Base-by-base conservation (phyloP, 2,888 invertebrate genomes). In the Therioaphis trifolii region DNA sequence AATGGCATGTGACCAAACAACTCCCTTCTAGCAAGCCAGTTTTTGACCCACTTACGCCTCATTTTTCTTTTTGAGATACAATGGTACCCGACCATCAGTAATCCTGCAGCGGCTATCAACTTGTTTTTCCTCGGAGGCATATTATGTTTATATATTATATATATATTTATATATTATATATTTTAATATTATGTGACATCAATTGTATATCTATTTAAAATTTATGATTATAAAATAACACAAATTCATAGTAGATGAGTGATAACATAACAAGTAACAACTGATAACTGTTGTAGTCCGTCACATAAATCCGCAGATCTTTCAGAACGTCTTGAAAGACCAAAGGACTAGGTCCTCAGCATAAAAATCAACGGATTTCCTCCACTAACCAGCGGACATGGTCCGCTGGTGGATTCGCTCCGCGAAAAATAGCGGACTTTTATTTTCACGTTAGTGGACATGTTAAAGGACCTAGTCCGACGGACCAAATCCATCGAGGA, bases 1-100 rank as follows among this genome's bases (percentile, higher is more conserved):
- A 69, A 46, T 69, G 69, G 69, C 69, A 69, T 69, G 24, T 69
- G 69, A 69, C 69, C 69, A 69, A 69, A 69, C 24, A 46, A 69
- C 21, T 69, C 46, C 35, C 52, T 52, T 72, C 72, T 72, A 52
- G 52, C 29, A 29, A 72, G 52, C 72, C 29, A 72, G 72, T 72
- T 72, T 72, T 52, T 72, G 11, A 72, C n/a, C n/a, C n/a, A n/a
- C n/a, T n/a, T n/a, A n/a, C n/a, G n/a, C n/a, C n/a, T n/a, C n/a
- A n/a, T n/a, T 52, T 72, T 72, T 72, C 18, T 72, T 72, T 72
- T 52, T 35, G 35, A 72, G 12, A 9, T 52, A 72, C 52, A 52
- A 29, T 72, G 35, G n/a, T 27, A 52, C n/a, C 52, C 72, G 52
- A 72, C 72, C 72, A 68, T 27, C 29, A n/a, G n/a, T n/a, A 72